Evolutionary conservation across 2,113 vertebrate genomes (phyloP).

Genomic region (Pleuronectes platessa): DNA sequence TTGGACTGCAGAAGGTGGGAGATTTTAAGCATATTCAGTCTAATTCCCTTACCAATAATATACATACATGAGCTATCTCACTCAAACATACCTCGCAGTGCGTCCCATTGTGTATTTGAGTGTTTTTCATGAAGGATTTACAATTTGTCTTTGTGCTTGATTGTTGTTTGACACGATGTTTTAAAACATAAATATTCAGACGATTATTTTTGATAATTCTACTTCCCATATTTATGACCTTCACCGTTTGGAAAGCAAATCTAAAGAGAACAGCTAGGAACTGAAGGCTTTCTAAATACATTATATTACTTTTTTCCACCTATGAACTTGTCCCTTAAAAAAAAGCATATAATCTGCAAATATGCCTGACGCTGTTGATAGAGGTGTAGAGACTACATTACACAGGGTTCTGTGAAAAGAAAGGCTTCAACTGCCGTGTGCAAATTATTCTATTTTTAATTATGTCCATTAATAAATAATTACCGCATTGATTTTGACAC

Average conservation of each 20-base stretch:
- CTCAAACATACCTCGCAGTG: slow-evolving; percentile 25
- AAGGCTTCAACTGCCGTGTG: slow-evolving; percentile 23
- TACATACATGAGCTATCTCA: slow-evolving; percentile 28
- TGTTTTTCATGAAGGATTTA: slow-evolving; percentile 27
- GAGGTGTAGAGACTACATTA: not conserved
- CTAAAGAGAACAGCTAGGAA: not conserved
- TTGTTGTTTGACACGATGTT: slow-evolving; percentile 3
- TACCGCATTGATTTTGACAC: slow-evolving; percentile 55
- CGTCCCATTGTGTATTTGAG: slow-evolving; percentile 1
- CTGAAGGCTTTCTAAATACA: not conserved
- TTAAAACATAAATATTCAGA: not conserved
- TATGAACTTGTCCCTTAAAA: not conserved
- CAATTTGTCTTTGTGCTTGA: not conserved
- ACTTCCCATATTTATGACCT: not conserved
- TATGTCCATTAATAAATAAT: slow-evolving; percentile 55
- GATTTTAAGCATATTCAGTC: slow-evolving; percentile 34
- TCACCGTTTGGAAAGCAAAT: not conserved
- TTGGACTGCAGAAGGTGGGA: slow-evolving; percentile 47
- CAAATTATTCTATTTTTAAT: slow-evolving; percentile 52
- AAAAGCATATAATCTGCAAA: not conserved
- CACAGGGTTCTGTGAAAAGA: slow-evolving; percentile 1
- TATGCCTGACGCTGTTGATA: slow-evolving; percentile 13
- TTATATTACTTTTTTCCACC: not conserved
- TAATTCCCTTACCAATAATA: slow-evolving; percentile 43
- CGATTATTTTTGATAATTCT: not conserved